Evolutionary conservation across 2,113 vertebrate genomes (phyloP).

Genomic region (Nycticryphes semicollaris): DNA sequence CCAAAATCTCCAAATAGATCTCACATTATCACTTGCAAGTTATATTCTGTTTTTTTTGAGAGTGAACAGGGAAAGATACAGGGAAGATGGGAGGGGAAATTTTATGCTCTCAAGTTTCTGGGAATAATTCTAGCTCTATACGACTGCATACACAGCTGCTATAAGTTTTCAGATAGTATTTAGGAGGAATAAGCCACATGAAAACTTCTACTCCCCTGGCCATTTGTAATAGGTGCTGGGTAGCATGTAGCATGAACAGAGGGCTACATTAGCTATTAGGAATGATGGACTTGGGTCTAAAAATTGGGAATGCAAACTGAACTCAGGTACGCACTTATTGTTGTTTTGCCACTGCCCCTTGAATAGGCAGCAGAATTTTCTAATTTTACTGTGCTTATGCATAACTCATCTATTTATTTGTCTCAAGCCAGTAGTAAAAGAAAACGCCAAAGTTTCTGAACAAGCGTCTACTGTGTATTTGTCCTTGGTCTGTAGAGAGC

Average conservation of each 20-base stretch:
- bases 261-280: not conserved
- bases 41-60: not conserved
- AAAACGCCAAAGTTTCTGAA: accelerated
- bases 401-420: not conserved
- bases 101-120: not conserved
- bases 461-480: not conserved
- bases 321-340: not conserved
- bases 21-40: not conserved
- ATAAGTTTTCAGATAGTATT: not conserved
- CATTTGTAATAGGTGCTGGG: not conserved
- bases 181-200: not conserved
- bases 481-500: not conserved
- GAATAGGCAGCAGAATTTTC: not conserved
- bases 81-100: not conserved
- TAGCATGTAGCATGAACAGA: not conserved
- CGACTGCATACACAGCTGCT: not conserved
- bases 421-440: not conserved
- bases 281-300: not conserved
- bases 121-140: not conserved
- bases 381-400: not conserved
- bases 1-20: not conserved
- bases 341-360: not conserved
- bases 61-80: not conserved
- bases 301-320: not conserved
- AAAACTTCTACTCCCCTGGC: not conserved